Conservation (phyloP, 2,888 invertebrate genomes). For the Molanna angustata region DNA sequence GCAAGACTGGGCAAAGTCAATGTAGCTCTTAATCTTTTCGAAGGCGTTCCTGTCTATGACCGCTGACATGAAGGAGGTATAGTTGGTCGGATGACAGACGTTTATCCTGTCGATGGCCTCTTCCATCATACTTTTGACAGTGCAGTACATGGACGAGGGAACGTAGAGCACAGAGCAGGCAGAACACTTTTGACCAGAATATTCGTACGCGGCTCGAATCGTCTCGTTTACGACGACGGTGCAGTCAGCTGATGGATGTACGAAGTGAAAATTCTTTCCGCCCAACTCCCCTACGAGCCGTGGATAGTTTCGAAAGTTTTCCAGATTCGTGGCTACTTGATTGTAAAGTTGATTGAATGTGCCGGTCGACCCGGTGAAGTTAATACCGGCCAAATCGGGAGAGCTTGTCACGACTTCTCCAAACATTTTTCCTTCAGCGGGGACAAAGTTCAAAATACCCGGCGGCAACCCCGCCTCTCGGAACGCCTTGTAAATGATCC, state of each 20-base stretch:
- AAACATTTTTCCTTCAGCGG: conserved; percentile 90
- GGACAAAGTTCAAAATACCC: conserved; percentile 96
- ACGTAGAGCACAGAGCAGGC: conserved; percentile 90
- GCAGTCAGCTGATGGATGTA: conserved; percentile 88
- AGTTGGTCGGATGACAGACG: conserved; percentile 84
- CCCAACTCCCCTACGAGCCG: conserved; percentile 95
- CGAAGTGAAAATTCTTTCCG: conserved; percentile 98
- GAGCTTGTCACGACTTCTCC: conserved; percentile 59
- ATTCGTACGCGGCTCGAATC: conserved; percentile 93
- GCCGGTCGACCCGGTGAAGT: conserved; percentile 97
- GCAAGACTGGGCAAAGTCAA: conserved; percentile 80
- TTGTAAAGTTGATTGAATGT: conserved; percentile 92
- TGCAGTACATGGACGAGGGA: conserved; percentile 80
- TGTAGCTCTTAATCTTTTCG: conserved; percentile 81
- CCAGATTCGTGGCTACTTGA: conserved; percentile 86
- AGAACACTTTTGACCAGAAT: conserved; percentile 97
- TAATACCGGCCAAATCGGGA: conserved; percentile 85
- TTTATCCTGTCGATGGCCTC: conserved; percentile 69
- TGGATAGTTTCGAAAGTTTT: conserved; percentile 84
- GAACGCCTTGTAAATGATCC: conserved; percentile 88
- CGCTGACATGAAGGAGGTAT: conserved; percentile 82
- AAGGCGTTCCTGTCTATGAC: conserved; percentile 96
- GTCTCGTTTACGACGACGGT: conserved; percentile 78
- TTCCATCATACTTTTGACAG: conserved; percentile 70
- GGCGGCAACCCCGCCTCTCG: conserved; percentile 94